Percentiles rank a stretch among this genome's conserved stretches.
These are phyloP conservation scores for Papilio protenor DNA, from an alignment of 2,888 invertebrate genomes.

Conservation along the genomic window DNA sequence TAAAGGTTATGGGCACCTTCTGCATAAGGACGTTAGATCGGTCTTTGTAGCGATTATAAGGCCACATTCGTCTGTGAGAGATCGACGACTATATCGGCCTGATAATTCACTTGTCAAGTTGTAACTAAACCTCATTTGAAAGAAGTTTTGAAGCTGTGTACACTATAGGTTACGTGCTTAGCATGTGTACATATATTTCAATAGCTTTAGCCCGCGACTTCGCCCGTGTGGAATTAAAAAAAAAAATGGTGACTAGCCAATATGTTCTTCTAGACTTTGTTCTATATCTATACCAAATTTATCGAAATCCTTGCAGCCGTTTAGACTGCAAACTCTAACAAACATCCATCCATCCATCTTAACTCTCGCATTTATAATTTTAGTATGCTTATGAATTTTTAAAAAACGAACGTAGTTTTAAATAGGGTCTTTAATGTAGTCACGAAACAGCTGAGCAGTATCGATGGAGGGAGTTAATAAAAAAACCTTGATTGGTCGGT, in stretches of 20 bases:
- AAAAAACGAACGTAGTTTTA: conserved; percentile 24
- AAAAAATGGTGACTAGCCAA: too few species aligned
- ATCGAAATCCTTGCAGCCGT: too few species aligned
- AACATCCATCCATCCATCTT: too few species aligned
- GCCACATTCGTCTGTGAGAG: neutral
- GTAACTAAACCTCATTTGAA: neutral
- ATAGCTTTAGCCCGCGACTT: too few species aligned
- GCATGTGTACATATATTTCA: neutral
- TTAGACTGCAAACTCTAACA: too few species aligned
- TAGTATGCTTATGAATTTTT: neutral
- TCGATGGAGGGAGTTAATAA: conserved; percentile 60
- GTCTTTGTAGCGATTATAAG: neutral
- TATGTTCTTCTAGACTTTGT: too few species aligned
- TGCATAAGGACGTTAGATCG: neutral
- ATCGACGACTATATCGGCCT: neutral
- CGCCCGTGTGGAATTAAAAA: too few species aligned
- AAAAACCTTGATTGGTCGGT: conserved; percentile 63
- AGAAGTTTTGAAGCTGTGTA: neutral
- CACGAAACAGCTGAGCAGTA: conserved; percentile 55
- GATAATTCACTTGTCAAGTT: neutral
- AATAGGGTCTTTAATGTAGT: conserved; percentile 49
- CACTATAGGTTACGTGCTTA: neutral
- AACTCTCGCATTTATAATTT: neutral
- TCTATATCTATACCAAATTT: too few species aligned
- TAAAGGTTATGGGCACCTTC: neutral